A percentile compares a stretch with the other conserved stretches of the same genome.
Evolutionary conservation across 2,888 invertebrate species (phyloP).

Genomic region (Hypercompe scribonia): DNA sequence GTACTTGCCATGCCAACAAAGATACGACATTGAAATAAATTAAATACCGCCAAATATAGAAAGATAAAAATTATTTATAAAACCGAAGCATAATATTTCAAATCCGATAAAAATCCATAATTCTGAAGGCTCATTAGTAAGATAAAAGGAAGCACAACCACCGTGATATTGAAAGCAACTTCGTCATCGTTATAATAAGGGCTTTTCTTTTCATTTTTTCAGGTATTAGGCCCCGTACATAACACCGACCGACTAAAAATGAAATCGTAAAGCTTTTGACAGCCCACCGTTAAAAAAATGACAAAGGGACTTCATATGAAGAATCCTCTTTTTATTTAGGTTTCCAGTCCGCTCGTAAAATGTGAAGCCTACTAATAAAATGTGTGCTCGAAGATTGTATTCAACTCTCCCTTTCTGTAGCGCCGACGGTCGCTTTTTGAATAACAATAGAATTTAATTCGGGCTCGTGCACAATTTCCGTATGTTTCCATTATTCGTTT

Average conservation of each 20-base stretch:
- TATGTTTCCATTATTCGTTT: constrained; percentile 58
- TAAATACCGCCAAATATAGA: constrained; percentile 13
- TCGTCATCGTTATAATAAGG: constrained; percentile 48
- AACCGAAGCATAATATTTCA: constrained; percentile 26
- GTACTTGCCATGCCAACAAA: constrained; percentile 7
- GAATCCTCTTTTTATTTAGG: constrained; percentile 79
- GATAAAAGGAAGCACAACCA: constrained; percentile 43
- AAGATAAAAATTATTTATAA: constrained; percentile 22
- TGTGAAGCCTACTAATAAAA: constrained; percentile 75
- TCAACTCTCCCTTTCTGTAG: constrained; percentile 56
- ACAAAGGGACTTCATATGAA: constrained; percentile 79
- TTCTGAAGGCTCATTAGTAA: constrained; percentile 46
- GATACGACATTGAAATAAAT: constrained; percentile 21
- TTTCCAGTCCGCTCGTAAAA: constrained; percentile 77
- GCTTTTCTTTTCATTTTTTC: constrained; percentile 50
- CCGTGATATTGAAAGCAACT: constrained; percentile 50
- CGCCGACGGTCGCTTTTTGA: constrained; percentile 55
- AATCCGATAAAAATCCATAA: constrained; percentile 41
- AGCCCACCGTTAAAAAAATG: constrained; percentile 78
- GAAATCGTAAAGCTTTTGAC: constrained; percentile 80
- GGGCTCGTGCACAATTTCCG: constrained; percentile 54
- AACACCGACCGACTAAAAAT: constrained; percentile 62
- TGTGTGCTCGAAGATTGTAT: constrained; percentile 70
- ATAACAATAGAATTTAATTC: constrained; percentile 67
- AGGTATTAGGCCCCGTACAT: constrained; percentile 55